Evolutionary conservation across 2,888 invertebrate species (phyloP), one percentile per base, ranked within the genome.

Genomic region (Bombylius major): DNA sequence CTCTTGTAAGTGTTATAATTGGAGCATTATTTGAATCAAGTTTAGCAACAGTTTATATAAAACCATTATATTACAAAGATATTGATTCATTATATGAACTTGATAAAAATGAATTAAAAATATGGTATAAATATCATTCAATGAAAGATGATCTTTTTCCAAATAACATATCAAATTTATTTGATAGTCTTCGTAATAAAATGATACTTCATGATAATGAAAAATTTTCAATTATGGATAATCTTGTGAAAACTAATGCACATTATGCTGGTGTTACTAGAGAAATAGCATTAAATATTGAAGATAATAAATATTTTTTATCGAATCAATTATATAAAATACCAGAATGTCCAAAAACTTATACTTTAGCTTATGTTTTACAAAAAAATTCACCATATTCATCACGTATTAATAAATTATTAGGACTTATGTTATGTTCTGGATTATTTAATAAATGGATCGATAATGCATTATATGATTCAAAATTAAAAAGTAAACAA

Each of bases 11-110:
- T 58, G 70, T 76, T 9, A 72, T 73, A 39, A 69, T 73, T 54
- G 72, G 72, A 4, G 71, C 75, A 0, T 54, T 74, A 12, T 69
- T 76, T 49, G 76, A 76, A 60, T 75, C 75, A 6, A 71, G 70
- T 39, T 63, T 76, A 51, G 72, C 75, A 5, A 75, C 72, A 0
- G 71, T 71, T 1, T 71, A 73, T 53, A 72, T 72, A 48, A 67
- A 66, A 5, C 75, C 75, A 1, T 60, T 70, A 5, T 72, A 70
- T 61, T 75, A 74, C 52, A 67, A 67, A 1, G 72, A 76, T 61
- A 68, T 71, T 9, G 70, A 71, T 47, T 73, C 71, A 0, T 58
- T 76, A 44, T 59, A 66, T 8, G 70, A 75, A 45, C 59, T 76
- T 48, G 70, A 70, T n/a, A 62, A 66, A 0, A 63, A 68, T 0